Percentiles rank a stretch among this genome's conserved stretches.
Conservation (phyloP, 2,888 invertebrate species). For the Rutpela maculata region DNA sequence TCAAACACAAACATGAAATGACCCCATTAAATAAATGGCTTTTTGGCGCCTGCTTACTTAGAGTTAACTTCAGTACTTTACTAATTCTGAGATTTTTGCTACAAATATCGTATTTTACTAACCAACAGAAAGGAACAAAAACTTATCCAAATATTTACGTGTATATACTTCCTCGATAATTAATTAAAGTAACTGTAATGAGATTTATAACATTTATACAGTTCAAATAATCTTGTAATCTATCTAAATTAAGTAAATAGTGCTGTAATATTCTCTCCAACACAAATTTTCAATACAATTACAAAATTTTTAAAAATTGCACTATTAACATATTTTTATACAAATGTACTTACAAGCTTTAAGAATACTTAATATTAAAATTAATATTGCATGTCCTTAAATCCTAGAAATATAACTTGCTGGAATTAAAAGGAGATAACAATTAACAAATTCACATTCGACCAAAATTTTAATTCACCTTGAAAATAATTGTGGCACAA, state of each 20-base stretch:
- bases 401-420: conserved; percentile 33
- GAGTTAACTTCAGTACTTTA: too few species aligned
- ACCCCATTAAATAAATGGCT: too few species aligned
- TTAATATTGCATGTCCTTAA: conserved; percentile 19
- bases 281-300: conserved; percentile 38
- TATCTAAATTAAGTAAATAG: neutral
- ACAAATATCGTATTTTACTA: too few species aligned
- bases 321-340: conserved; percentile 47
- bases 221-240: neutral
- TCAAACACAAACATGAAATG: too few species aligned
- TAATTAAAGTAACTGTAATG: neutral
- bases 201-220: neutral
- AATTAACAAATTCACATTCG: neutral
- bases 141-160: too few species aligned
- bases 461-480: neutral
- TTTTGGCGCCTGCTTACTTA: too few species aligned
- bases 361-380: conserved; percentile 20
- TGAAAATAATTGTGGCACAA: too few species aligned
- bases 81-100: too few species aligned
- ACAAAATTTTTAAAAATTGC: conserved; percentile 43
- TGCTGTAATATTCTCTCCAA: conserved; percentile 26
- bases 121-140: too few species aligned
- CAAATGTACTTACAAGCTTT: conserved; percentile 49
- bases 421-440: conserved; percentile 19
- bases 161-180: too few species aligned